Evolutionary conservation across 2,888 invertebrate genomes (phyloP), one percentile per base, ranked within the genome.

Genomic region (Cotesia congregata): DNA sequence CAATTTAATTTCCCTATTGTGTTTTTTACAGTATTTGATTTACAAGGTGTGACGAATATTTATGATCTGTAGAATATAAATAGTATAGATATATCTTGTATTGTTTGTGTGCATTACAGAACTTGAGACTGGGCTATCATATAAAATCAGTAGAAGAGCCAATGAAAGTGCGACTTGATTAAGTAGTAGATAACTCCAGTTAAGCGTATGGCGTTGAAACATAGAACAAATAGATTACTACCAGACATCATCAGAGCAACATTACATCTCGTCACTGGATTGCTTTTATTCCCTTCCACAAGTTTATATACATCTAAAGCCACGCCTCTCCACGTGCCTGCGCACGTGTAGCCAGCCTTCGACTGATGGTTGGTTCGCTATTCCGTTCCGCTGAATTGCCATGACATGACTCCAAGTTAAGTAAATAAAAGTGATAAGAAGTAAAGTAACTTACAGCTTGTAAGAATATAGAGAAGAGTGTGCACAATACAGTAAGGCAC

Each of bases 251-350:
- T 67, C 41, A n/a, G 9, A 15, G 15, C 7, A 76, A 77, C 69
- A 76, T 74, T 71, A 77, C 69, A 76, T 74, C 74, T 65, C 67
- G 75, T 77, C 78, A 70, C 75, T 41, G 41, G 75, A 62, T 59
- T 12, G 50, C 9, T 50, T 50, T 50, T 50, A 50, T 50, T 77
- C 75, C 78, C 80, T 72, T 61, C 74, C 74, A 77, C 76, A 59
- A 67, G 50, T 50, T 50, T 50, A 30, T 41, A 50, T 15, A 65
- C 40, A 9, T 62, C 9, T 39, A 72, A 83, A 82, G 82, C 86
- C 86, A 86, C 86, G 86, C 86, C 86, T 80, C 85, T 84, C 84
- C 85, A 86, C 86, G 86, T 86, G 86, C 83, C 77, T 75, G 80
- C 80, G 80, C 80, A 80, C 80, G 80, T 80, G 80, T 80, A 79